Conservation (phyloP, 2,113 vertebrate species). For the Lophius piscatorius region DNA sequence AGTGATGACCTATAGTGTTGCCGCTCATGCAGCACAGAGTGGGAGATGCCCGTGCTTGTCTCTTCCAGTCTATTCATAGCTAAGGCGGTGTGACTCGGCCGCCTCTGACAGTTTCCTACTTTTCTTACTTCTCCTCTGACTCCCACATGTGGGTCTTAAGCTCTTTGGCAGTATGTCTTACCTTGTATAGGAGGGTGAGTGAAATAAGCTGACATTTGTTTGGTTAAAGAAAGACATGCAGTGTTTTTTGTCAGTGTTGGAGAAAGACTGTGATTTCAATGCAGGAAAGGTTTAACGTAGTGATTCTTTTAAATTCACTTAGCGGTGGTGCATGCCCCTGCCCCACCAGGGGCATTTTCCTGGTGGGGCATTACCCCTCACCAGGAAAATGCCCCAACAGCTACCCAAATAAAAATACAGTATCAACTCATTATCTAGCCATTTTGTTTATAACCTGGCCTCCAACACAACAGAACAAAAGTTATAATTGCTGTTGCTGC, state of each 20-base stretch:
- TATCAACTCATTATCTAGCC: slow-evolving; percentile 32
- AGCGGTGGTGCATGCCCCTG: slow-evolving; percentile 23
- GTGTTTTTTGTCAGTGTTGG: not conserved
- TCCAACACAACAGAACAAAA: slow-evolving; percentile 17
- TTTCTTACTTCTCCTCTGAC: slow-evolving; percentile 63
- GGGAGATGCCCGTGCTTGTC: slow-evolving; percentile 48
- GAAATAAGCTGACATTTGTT: slow-evolving; percentile 16
- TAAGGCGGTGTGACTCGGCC: slow-evolving; percentile 41
- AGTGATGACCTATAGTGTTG: slow-evolving; percentile 36
- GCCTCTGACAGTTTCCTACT: slow-evolving; percentile 61
- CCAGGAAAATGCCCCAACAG: slow-evolving; percentile 41
- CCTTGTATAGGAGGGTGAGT: slow-evolving; percentile 59
- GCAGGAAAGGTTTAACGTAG: slow-evolving; percentile 1
- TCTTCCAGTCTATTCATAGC: slow-evolving; percentile 70
- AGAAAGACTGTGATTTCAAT: not conserved
- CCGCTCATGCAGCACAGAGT: slow-evolving; percentile 32
- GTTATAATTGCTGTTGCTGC: slow-evolving; percentile 43
- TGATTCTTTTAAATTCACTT: slow-evolving; percentile 29
- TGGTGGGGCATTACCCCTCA: too few species aligned
- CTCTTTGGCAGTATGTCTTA: slow-evolving; percentile 58
- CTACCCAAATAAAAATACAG: slow-evolving; percentile 40
- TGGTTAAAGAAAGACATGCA: slow-evolving; percentile 29
- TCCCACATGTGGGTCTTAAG: slow-evolving; percentile 68
- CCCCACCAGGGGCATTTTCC: too few species aligned
- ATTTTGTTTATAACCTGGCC: slow-evolving; percentile 22